These are phyloP conservation scores for Tenthredo mesomela DNA, from an alignment of 2,888 invertebrate species.

Conservation along the genomic window DNA sequence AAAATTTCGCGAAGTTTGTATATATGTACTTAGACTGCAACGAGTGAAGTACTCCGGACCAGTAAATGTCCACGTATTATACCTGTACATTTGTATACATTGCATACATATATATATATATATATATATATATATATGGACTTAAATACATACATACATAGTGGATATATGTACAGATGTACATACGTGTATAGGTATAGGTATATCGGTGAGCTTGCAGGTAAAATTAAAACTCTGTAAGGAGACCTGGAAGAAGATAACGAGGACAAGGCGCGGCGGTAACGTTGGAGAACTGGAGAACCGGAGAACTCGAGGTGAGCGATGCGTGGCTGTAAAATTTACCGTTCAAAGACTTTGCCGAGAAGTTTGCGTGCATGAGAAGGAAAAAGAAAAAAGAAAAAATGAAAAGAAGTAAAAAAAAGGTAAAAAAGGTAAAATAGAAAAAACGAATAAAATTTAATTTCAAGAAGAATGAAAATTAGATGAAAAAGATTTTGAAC, in stretches of 20 bases:
- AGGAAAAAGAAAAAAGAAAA: background rate
- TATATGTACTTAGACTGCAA: background rate
- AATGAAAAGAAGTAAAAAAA: background rate
- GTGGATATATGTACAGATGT: background rate
- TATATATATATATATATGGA: background rate
- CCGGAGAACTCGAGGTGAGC: background rate
- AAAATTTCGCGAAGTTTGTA: conserved; percentile 30
- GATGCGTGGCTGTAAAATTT: conserved; percentile 14
- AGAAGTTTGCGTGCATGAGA: background rate
- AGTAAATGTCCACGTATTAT: conserved; percentile 5
- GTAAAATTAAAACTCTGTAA: conserved; percentile 28
- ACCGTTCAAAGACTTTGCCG: background rate
- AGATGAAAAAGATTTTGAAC: background rate
- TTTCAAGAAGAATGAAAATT: background rate
- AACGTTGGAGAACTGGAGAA: background rate
- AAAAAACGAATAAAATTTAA: background rate
- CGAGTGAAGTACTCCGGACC: background rate
- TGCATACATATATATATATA: background rate
- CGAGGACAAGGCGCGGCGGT: background rate
- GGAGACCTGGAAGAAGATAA: background rate
- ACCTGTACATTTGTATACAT: too few species aligned
- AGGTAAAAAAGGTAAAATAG: background rate
- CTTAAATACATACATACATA: background rate
- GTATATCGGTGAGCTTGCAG: background rate
- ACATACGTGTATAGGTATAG: too few species aligned